A percentile compares a stretch with the other conserved stretches of the same genome.
Evolutionary conservation across 2,797 vertebrate genomes (phyloP).

Genomic region (Sylvilagus floridanus): DNA sequence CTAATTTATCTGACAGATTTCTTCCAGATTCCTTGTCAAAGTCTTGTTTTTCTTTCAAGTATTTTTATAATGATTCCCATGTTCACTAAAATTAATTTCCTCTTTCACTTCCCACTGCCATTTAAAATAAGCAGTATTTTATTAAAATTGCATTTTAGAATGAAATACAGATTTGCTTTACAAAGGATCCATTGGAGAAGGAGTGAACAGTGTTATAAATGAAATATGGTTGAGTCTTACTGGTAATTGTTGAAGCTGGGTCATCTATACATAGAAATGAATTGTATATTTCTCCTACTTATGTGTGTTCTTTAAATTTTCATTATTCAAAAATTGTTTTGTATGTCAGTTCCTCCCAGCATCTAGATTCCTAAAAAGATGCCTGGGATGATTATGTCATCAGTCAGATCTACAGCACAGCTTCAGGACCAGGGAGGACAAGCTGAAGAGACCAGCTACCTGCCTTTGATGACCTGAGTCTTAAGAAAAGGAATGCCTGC

Average conservation of each 20-base stretch:
- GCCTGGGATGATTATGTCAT: background rate
- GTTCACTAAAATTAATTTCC: background rate
- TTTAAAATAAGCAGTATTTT: background rate
- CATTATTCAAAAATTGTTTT: background rate
- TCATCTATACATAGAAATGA: background rate
- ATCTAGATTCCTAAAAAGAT: background rate
- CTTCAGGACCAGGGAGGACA: background rate
- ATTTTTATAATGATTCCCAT: conserved; percentile 23
- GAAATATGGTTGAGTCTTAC: background rate
- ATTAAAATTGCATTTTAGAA: conserved; percentile 40
- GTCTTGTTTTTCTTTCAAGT: background rate
- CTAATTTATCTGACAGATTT: background rate
- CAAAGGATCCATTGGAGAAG: background rate
- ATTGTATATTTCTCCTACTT: conserved; percentile 45
- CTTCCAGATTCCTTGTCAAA: background rate
- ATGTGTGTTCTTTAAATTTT: background rate
- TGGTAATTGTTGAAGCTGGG: background rate
- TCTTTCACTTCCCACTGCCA: background rate
- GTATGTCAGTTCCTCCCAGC: background rate
- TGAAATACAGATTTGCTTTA: conserved; percentile 20
- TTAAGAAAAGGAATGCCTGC: background rate
- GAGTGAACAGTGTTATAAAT: background rate
- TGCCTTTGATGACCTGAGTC: background rate
- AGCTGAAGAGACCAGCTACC: background rate
- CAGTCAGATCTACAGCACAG: background rate